Percentiles rank a stretch among this genome's conserved stretches.
phyloP scores from a whole-genome alignment of 2,888 invertebrate genomes.

The Heliconius cydno region DNA sequence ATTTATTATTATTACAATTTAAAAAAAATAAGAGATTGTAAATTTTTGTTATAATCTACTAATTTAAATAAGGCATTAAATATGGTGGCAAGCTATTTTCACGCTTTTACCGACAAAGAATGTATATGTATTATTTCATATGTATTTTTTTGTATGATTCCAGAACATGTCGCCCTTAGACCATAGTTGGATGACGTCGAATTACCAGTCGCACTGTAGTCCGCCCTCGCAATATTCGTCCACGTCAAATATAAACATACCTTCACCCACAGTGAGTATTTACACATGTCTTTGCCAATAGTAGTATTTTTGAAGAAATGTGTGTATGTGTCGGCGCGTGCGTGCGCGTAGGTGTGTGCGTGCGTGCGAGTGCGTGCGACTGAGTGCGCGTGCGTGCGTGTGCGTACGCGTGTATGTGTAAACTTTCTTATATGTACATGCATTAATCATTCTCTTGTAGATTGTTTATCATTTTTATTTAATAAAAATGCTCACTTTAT shows the following conservation, averaged over 20 bases:
- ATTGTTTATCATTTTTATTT: background rate
- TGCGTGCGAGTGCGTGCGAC: too few species aligned
- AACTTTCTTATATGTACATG: background rate
- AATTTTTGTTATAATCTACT: background rate
- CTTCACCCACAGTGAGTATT: slow-evolving; percentile 84
- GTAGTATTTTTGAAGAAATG: background rate
- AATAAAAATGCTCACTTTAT: background rate
- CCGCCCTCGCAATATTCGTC: slow-evolving; percentile 81
- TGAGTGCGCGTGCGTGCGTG: too few species aligned
- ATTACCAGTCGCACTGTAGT: slow-evolving; percentile 82
- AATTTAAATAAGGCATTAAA: slow-evolving; percentile 32
- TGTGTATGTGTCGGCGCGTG: background rate
- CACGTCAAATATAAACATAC: slow-evolving; percentile 82
- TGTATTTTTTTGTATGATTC: slow-evolving; percentile 52
- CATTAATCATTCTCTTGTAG: background rate
- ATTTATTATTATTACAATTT: too few species aligned
- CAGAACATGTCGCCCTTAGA: slow-evolving; percentile 84
- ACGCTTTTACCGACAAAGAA: slow-evolving; percentile 18
- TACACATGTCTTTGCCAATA: background rate
- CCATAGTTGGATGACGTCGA: slow-evolving; percentile 85
- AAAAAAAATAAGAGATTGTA: background rate
- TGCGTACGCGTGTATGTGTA: background rate
- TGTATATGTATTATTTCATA: slow-evolving; percentile 4
- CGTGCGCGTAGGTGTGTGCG: background rate
- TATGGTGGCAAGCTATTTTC: slow-evolving; percentile 17